Conservation (phyloP, 2,113 vertebrate species). For the Campylomormyrus tamandua region DNA sequence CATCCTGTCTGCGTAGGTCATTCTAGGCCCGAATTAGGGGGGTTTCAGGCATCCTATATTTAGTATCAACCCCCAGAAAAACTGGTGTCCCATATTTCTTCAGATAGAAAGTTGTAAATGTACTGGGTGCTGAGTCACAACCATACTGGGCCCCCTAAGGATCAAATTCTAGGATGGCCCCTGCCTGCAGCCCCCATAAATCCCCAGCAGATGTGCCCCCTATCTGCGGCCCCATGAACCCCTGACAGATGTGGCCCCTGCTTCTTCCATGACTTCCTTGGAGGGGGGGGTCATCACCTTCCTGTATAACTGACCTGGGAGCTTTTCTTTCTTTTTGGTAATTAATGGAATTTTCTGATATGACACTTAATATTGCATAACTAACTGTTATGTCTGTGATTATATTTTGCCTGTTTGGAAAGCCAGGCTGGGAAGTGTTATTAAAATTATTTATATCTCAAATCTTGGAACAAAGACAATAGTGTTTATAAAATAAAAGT, state of each 20-base stretch:
- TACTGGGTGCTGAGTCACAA: not conserved
- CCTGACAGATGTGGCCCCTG: not conserved
- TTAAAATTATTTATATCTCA: not conserved
- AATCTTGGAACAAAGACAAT: not conserved
- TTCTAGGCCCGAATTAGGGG: not conserved
- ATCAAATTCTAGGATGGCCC: not conserved
- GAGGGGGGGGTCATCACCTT: not conserved
- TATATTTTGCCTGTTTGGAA: not conserved
- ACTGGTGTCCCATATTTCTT: not conserved
- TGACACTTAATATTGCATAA: not conserved
- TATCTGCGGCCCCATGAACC: not conserved
- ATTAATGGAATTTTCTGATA: not conserved
- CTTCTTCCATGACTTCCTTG: not conserved
- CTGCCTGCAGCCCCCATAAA: not conserved
- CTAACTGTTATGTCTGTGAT: not conserved
- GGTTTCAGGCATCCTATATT: not conserved
- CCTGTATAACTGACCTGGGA: not conserved
- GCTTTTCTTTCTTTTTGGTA: not conserved
- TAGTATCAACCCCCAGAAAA: not conserved
- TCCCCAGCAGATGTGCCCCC: not conserved
- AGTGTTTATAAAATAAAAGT: not conserved
- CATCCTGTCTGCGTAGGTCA: not conserved
- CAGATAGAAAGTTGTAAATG: not conserved
- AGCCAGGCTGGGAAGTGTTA: not conserved
- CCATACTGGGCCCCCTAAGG: not conserved